Conservation (phyloP, 2,888 invertebrate genomes). For the Nomada lathburiana region DNA sequence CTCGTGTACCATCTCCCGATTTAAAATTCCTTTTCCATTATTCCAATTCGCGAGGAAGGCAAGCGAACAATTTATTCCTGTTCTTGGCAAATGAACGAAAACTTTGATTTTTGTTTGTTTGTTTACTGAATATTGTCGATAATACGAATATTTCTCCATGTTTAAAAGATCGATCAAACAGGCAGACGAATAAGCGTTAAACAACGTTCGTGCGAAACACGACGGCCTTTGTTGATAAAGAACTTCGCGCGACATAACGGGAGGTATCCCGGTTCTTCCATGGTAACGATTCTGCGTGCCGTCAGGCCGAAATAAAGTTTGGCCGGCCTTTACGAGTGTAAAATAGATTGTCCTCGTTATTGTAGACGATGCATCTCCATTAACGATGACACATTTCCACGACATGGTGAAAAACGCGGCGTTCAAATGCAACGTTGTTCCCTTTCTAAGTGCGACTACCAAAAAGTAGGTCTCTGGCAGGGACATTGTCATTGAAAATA, state of each 20-base stretch:
- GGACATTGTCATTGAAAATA: slow-evolving; percentile 63
- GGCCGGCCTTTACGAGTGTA: slow-evolving; percentile 57
- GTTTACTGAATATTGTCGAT: too few relatives aligned
- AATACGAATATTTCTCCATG: neutral
- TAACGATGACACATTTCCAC: slow-evolving; percentile 72
- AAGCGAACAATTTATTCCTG: neutral
- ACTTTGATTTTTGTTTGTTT: neutral
- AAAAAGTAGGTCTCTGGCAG: slow-evolving; percentile 69
- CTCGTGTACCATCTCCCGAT: neutral
- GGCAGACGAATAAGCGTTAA: neutral
- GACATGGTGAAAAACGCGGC: slow-evolving; percentile 60
- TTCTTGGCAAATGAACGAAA: neutral
- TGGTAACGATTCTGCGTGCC: slow-evolving; percentile 40
- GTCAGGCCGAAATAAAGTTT: slow-evolving; percentile 62
- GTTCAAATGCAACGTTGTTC: slow-evolving; percentile 58
- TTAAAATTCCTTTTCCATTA: neutral
- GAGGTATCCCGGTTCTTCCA: slow-evolving; percentile 21
- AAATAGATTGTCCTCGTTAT: slow-evolving; percentile 75
- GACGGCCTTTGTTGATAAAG: slow-evolving; percentile 2
- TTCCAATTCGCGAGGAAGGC: neutral
- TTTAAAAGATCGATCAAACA: neutral
- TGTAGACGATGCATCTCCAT: slow-evolving; percentile 75
- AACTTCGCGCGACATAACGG: slow-evolving; percentile 21
- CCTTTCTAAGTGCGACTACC: slow-evolving; percentile 60
- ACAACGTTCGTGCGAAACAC: neutral